Evolutionary conservation across 2,888 invertebrate genomes (phyloP).

Genomic region (Acronicta aceris): DNA sequence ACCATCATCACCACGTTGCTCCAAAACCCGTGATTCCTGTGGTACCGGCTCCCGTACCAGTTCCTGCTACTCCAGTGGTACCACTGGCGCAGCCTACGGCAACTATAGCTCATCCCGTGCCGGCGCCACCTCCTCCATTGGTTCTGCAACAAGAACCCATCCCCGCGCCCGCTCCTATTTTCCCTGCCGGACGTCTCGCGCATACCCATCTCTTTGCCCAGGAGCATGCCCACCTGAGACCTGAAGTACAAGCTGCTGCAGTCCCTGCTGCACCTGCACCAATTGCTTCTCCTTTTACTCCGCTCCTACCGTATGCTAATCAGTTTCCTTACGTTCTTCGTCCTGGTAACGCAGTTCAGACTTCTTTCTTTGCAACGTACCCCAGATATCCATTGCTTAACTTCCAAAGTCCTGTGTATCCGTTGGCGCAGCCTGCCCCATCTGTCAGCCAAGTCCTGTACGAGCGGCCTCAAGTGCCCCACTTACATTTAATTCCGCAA

Average conservation of each 20-base stretch:
- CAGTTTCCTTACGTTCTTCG: slow-evolving; percentile 79
- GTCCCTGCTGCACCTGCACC: slow-evolving; percentile 68
- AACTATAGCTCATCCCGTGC: slow-evolving; percentile 69
- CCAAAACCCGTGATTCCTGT: slow-evolving; percentile 77
- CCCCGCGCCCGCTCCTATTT: slow-evolving; percentile 59
- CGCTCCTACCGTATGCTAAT: slow-evolving; percentile 64
- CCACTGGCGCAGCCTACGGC: slow-evolving; percentile 69
- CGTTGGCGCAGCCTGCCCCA: slow-evolving; percentile 60
- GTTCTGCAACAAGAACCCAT: slow-evolving; percentile 58
- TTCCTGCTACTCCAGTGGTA: slow-evolving; percentile 66
- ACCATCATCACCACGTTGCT: slow-evolving; percentile 82
- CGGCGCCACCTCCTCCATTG: slow-evolving; percentile 67
- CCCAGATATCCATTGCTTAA: slow-evolving; percentile 81
- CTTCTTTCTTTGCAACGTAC: slow-evolving; percentile 82
- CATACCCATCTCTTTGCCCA: slow-evolving; percentile 63
- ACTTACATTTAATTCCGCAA: slow-evolving; percentile 69
- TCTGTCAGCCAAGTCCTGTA: slow-evolving; percentile 59
- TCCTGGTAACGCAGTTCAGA: slow-evolving; percentile 83
- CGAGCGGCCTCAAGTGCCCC: slow-evolving; percentile 71
- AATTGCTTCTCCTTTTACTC: slow-evolving; percentile 61
- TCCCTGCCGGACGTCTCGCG: slow-evolving; percentile 56
- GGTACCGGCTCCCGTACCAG: slow-evolving; percentile 62
- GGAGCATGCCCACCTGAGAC: slow-evolving; percentile 69
- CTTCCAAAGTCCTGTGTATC: slow-evolving; percentile 70
- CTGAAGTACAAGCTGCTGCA: slow-evolving; percentile 66